Evolutionary conservation across 2,888 invertebrate genomes (phyloP).

Genomic region (Steinernema hermaphroditum): DNA sequence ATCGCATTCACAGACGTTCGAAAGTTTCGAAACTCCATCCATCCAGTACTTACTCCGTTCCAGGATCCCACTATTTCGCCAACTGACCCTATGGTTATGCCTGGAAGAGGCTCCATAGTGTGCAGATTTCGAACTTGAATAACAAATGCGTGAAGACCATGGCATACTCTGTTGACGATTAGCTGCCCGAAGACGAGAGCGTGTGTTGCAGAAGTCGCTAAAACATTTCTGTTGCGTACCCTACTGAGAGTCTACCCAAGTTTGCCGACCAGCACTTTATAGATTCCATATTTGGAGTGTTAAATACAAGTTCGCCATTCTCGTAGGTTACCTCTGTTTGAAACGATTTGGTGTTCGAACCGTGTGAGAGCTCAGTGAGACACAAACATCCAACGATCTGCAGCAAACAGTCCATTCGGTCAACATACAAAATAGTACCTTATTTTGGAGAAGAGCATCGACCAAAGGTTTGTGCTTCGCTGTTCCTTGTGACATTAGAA

Average conservation of each 20-base stretch:
- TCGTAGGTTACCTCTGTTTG: not conserved
- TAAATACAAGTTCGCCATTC: conserved; percentile 70
- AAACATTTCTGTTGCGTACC: not conserved
- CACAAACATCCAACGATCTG: conserved; percentile 81
- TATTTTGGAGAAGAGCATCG: conserved; percentile 57
- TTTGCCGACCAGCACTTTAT: conserved; percentile 89
- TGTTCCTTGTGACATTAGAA: conserved; percentile 67
- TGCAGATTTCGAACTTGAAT: conserved; percentile 74
- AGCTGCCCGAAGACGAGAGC: conserved; percentile 86
- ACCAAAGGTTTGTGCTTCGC: conserved; percentile 65
- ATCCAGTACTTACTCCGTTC: conserved; percentile 89
- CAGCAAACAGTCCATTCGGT: conserved; percentile 4
- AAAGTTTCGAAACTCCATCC: conserved; percentile 48
- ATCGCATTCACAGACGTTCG: not conserved
- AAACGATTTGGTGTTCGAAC: conserved; percentile 76
- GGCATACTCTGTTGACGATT: conserved; percentile 69
- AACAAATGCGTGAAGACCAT: conserved; percentile 86
- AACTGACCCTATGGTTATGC: conserved; percentile 85
- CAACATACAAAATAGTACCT: conserved; percentile 34
- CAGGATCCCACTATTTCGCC: conserved; percentile 84
- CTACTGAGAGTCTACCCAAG: conserved; percentile 65
- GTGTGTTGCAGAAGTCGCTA: conserved; percentile 76
- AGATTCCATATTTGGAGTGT: conserved; percentile 79
- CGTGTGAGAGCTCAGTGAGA: conserved; percentile 86
- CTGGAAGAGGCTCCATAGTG: not conserved